Evolutionary conservation across 53 echinoderm and acorn worm genomes (phyloP), one percentile per base, ranked within the genome.

Genomic region (Crossaster papposus): DNA sequence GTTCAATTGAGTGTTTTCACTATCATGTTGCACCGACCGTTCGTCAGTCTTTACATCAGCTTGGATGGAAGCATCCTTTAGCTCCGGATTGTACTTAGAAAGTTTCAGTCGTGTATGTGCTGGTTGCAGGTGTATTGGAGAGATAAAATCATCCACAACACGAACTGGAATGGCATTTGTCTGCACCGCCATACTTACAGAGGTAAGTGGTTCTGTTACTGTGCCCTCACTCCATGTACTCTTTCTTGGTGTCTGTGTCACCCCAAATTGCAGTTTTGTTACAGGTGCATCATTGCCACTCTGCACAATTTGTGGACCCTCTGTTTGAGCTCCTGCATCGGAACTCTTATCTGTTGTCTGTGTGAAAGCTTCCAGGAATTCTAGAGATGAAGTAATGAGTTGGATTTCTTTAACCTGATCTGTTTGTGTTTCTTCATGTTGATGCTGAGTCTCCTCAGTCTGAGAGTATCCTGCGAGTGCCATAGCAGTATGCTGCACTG

Each of bases 361-460:
- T 76, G 87, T 77, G 36, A 58, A 87, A n/a, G 87, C 36, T 36
- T 87, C 87, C 14, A 76, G n/a, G n/a, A 52, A 53, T 73, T 72
- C 85, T 23, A 74, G 85, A 55, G 32, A 11, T 33, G 82, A 31
- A 37, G 26, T 18, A 26, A 87, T 87, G 77, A 54, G 36, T 29
- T 54, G 35, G 51, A 85, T 32, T 77, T 87, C 87, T 36, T 77
- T 77, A 34, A 77, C 33, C 4, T 23, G 34, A 62, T 87, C 77
- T n/a, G 87, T 87, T 53, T 87, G 87, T 55, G 76, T 87, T 75
- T 77, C 87, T 62, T 31, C 37, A 54, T 77, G 75, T n/a, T 63
- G 87, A 35, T 30, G 36, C 24, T 87, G 76, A 26, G 87, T 62
- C 33, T 75, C 54, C 37, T 63, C 87, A 1, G 87, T 87, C 35